phyloP scores from a whole-genome alignment of 2,113 vertebrate species.

The Prinia subflava region DNA sequence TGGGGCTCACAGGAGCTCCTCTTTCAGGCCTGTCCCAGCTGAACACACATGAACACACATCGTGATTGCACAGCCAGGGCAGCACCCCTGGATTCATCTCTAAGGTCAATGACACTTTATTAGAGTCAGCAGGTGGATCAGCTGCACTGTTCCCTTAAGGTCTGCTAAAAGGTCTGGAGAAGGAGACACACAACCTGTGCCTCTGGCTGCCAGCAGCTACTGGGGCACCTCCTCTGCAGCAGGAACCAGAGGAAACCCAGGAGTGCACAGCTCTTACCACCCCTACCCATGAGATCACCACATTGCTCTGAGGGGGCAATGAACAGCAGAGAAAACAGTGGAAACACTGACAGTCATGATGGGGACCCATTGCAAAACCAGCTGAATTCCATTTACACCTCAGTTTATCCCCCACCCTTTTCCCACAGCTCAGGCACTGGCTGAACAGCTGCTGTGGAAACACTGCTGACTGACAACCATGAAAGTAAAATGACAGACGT shows the following conservation, averaged over 20 bases:
- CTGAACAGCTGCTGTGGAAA: not conserved
- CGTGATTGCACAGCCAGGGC: not conserved
- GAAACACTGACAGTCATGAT: not conserved
- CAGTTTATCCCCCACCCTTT: not conserved
- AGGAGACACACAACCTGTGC: not conserved
- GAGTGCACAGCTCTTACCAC: not conserved
- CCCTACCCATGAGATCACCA: not conserved
- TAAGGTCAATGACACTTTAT: not conserved
- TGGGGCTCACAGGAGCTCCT: not conserved
- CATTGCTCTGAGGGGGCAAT: not conserved
- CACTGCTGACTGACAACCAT: not conserved
- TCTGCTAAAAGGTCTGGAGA: not conserved
- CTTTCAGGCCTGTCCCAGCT: not conserved
- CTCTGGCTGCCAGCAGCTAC: not conserved
- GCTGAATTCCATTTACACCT: not conserved
- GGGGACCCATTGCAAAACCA: not conserved
- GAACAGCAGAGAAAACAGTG: not conserved
- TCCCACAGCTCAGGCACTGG: not conserved
- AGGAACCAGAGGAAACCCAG: not conserved
- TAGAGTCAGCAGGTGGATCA: not conserved
- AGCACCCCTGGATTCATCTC: not conserved
- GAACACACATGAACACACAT: not conserved
- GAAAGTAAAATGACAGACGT: not conserved
- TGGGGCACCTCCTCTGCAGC: not conserved
- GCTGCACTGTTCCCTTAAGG: not conserved